phyloP scores from a whole-genome alignment of 1,140 invertebrate genomes.

The Argopecten irradians region DNA sequence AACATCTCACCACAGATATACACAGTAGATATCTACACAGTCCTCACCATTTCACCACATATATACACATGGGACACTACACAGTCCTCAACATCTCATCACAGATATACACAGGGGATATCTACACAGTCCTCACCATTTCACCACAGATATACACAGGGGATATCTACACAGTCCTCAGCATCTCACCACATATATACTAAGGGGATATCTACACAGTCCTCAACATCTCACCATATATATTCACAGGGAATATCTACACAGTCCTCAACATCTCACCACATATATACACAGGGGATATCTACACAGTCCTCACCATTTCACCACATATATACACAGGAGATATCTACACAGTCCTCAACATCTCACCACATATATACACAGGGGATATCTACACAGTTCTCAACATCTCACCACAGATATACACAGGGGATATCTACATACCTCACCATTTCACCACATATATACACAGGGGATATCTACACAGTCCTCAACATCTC shows the following conservation, averaged over 20 bases:
- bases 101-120: too few species aligned
- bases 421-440: neutral
- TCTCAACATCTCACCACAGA: neutral
- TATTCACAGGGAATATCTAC: neutral
- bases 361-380: neutral
- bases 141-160: neutral
- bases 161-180: neutral
- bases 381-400: neutral
- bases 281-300: neutral
- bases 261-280: neutral
- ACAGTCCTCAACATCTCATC: too few species aligned
- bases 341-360: neutral
- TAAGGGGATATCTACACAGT: neutral
- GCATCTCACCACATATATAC: neutral
- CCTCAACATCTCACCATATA: neutral
- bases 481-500: neutral
- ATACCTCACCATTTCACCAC: neutral
- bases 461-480: neutral
- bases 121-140: too few species aligned
- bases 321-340: neutral
- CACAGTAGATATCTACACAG: too few species aligned
- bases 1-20: too few species aligned
- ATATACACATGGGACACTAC: too few species aligned
- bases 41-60: too few species aligned
- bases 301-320: neutral